Evolutionary conservation across 92 coral and sea anemone species (phyloP).

Genomic region (Phenganax stokvisi): DNA sequence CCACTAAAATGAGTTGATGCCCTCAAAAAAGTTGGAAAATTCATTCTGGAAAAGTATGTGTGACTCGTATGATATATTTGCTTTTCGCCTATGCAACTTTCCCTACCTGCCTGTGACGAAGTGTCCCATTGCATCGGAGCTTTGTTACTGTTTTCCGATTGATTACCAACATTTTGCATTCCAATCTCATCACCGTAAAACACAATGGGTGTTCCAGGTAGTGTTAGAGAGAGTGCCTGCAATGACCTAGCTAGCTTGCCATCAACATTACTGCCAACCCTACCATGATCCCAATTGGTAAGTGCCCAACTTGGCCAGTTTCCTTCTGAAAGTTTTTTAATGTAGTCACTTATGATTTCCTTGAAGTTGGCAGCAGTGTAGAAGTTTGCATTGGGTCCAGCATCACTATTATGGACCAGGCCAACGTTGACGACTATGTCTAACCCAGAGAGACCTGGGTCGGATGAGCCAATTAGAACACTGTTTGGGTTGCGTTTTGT

Average conservation of each 20-base stretch:
- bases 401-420: conserved; percentile 44
- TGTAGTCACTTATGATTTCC: conserved; percentile 53
- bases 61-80: no score
- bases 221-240: conserved; percentile 62
- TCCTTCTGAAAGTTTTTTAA: conserved; percentile 55
- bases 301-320: conserved; percentile 91
- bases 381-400: not conserved
- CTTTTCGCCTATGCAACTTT: not conserved
- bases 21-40: no score
- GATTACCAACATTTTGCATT: conserved; percentile 42
- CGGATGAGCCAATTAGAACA: conserved; percentile 21
- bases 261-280: conserved; percentile 66
- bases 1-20: no score
- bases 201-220: conserved; percentile 84
- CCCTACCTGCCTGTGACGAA: conserved; percentile 53
- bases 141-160: not conserved
- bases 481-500: conserved; percentile 13
- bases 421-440: conserved; percentile 80
- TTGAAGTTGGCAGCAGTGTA: conserved; percentile 55
- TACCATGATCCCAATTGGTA: conserved; percentile 69
- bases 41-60: no score
- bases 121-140: conserved; percentile 75
- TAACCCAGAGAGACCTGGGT: conserved; percentile 48
- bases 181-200: conserved; percentile 97
- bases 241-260: conserved; percentile 54